Conservation (phyloP, 2,113 vertebrate species). For the Herpailurus yagouaroundi region DNA sequence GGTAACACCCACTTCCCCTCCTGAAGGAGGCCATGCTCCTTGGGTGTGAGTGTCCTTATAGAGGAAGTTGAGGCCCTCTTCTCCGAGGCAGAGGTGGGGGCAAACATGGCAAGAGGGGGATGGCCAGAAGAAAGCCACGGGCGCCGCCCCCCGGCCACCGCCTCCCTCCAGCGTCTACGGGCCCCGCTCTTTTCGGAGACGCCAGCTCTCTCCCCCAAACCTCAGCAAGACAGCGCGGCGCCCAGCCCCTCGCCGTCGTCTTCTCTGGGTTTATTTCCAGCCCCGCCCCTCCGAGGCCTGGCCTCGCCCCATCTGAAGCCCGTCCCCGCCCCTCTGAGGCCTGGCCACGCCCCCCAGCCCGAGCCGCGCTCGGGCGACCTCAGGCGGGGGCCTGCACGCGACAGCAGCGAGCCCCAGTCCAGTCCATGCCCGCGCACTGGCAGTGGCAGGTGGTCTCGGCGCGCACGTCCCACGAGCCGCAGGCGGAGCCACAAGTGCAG, state of each 20-base stretch:
- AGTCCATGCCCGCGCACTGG: conserved; percentile 59
- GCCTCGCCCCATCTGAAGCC: no score
- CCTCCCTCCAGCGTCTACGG: neutral
- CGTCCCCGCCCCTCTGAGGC: neutral
- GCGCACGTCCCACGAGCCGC: conserved; percentile 75
- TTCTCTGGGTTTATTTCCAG: neutral
- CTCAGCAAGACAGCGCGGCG: neutral
- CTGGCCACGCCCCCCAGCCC: rapidly evolving
- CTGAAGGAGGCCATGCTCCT: neutral
- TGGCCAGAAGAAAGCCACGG: neutral
- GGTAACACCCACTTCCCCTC: neutral
- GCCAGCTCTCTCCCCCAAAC: no score
- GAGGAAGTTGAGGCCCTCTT: neutral
- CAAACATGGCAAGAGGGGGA: neutral
- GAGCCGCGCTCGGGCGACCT: rapidly evolving
- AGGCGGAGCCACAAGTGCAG: conserved; percentile 68
- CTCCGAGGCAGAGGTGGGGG: neutral
- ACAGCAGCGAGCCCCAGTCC: conserved; percentile 69
- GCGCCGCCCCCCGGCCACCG: no score
- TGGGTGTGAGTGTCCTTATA: no score
- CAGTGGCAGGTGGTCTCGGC: conserved; percentile 57
- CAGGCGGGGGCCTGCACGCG: rapidly evolving
- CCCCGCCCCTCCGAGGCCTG: neutral
- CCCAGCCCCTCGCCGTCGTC: rapidly evolving
- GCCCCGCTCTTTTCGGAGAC: neutral